A percentile compares a stretch with the other conserved stretches of the same genome.
These are phyloP conservation scores for Pegoplata infirma DNA, from an alignment of 2,888 invertebrate species.

Conservation along the genomic window DNA sequence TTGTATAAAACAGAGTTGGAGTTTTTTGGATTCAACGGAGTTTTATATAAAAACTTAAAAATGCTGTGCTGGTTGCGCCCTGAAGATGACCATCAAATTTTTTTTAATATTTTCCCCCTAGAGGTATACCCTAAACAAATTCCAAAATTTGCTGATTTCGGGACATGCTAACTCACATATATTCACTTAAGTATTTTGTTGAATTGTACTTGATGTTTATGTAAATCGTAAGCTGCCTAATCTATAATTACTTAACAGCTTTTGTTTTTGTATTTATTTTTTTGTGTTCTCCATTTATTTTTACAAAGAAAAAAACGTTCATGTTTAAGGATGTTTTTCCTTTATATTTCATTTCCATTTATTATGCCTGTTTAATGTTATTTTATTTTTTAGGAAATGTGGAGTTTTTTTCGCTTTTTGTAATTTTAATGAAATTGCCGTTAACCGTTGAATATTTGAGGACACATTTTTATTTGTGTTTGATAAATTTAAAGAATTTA, in stretches of 20 bases:
- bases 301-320: neutral
- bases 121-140: too few species aligned
- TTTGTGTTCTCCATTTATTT: neutral
- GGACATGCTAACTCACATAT: too few species aligned
- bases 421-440: neutral
- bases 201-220: neutral
- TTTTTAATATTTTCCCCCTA: too few species aligned
- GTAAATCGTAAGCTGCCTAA: constrained; percentile 4
- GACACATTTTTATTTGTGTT: too few species aligned
- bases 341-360: neutral
- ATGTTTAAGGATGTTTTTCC: neutral
- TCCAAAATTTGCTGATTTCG: too few species aligned
- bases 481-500: too few species aligned
- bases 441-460: neutral
- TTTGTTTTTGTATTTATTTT: neutral
- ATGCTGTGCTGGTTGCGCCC: too few species aligned
- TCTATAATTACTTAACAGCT: constrained; percentile 7
- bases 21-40: too few species aligned
- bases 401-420: neutral
- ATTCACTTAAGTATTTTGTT: neutral
- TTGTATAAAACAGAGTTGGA: too few species aligned
- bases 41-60: too few species aligned
- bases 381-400: neutral
- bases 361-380: neutral
- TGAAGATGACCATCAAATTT: too few species aligned